Percentiles rank a stretch among this genome's conserved stretches.
These are phyloP conservation scores for Drosophila seclusa DNA, from an alignment of 2,888 invertebrate genomes.

Conservation along the genomic window DNA sequence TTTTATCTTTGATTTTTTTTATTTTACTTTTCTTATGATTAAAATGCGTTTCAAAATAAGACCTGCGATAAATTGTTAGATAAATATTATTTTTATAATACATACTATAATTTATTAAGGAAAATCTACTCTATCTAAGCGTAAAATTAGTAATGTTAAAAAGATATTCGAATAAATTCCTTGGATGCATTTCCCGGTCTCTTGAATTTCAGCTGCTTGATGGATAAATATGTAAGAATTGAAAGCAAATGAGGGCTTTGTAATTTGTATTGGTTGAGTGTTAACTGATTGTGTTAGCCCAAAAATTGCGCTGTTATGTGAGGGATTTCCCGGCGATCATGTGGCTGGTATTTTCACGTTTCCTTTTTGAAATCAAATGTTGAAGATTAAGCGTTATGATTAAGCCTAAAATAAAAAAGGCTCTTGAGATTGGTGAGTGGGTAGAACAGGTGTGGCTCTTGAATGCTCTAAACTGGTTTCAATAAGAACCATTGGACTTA, in stretches of 20 bases:
- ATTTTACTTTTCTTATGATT: neutral
- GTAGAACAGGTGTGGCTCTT: constrained; percentile 26
- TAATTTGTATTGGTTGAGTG: neutral
- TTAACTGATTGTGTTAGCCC: neutral
- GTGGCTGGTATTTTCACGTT: no score
- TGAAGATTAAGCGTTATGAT: neutral
- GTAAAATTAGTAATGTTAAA: neutral
- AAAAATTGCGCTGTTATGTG: neutral
- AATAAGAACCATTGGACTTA: constrained; percentile 21
- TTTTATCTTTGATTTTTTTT: neutral
- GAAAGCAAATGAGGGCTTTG: neutral
- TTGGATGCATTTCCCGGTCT: neutral
- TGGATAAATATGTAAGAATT: neutral
- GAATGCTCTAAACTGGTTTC: constrained; percentile 31
- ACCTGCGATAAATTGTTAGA: neutral
- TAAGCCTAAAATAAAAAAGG: neutral
- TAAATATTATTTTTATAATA: neutral
- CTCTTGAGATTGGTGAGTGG: neutral
- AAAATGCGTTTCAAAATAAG: neutral
- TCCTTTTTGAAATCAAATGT: neutral
- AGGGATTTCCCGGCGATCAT: neutral
- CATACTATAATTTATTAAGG: neutral
- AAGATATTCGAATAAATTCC: neutral
- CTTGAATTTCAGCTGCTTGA: neutral
- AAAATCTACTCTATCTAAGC: neutral